phyloP scores from a whole-genome alignment of 2,888 invertebrate species.

The Prenolepis imparis region DNA sequence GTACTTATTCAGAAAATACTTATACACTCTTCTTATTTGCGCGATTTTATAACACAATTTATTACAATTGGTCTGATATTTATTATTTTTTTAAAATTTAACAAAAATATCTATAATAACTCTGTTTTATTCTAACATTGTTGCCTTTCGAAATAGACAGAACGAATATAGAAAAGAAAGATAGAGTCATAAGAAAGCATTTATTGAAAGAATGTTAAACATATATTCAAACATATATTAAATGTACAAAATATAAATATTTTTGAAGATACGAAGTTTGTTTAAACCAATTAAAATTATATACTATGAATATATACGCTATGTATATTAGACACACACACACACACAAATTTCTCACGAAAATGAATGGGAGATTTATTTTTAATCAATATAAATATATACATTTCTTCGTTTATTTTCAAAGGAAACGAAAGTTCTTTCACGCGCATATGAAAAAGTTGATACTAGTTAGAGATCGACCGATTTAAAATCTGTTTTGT shows the following conservation, averaged over 20 bases:
- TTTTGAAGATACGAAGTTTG: neutral
- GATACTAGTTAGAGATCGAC: conserved; percentile 61
- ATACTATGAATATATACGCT: neutral
- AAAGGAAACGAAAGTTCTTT: conserved; percentile 62
- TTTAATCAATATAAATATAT: conserved; percentile 10
- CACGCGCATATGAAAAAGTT: conserved; percentile 41
- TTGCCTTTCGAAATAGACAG: neutral
- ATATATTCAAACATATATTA: neutral
- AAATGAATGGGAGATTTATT: neutral
- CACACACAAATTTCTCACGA: conserved; percentile 1
- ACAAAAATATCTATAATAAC: neutral
- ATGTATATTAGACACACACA: neutral
- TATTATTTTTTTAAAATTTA: conserved; percentile 9
- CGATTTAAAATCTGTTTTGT: conserved; percentile 71
- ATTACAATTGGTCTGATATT: conserved; percentile 13
- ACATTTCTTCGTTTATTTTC: conserved; percentile 33
- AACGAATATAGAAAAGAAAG: neutral
- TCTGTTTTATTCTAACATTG: neutral
- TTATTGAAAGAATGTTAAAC: neutral
- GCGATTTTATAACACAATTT: conserved; percentile 13
- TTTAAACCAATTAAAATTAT: neutral
- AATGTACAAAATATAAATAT: neutral
- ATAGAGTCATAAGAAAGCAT: neutral
- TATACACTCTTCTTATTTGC: neutral
- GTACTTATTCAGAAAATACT: neutral